These are phyloP conservation scores for Babyrousa celebensis DNA, from an alignment of 2,797 vertebrate species.

Conservation along the genomic window DNA sequence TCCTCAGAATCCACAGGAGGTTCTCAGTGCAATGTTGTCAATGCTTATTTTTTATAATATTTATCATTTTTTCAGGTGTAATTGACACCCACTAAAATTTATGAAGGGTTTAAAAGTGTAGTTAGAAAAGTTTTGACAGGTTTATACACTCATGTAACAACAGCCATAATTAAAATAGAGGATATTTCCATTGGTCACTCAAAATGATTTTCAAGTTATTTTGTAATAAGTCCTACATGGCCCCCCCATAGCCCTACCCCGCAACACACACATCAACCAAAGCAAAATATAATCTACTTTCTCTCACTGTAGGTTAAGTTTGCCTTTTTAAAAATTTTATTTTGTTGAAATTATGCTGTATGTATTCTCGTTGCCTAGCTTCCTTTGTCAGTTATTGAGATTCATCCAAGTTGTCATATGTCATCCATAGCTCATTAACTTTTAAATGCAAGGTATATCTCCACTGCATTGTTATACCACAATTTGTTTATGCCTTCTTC, in stretches of 20 bases:
- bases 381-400: background rate
- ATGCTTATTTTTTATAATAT: background rate
- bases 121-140: background rate
- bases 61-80: background rate
- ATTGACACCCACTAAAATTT: background rate
- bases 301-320: background rate
- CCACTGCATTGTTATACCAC: background rate
- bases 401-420: background rate
- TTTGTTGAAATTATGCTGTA: background rate
- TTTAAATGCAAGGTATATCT: background rate
- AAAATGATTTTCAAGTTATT: background rate
- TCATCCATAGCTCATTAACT: background rate
- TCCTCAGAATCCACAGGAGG: background rate
- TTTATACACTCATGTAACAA: background rate
- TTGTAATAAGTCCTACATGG: background rate
- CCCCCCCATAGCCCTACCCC: background rate
- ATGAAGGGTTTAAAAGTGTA: background rate
- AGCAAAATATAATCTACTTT: background rate
- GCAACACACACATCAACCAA: background rate
- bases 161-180: background rate
- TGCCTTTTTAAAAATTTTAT: background rate
- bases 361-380: background rate
- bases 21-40: background rate
- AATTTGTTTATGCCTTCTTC: background rate
- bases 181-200: background rate